phyloP scores from a whole-genome alignment of 1,140 invertebrate species.

The Whitmania pigra region DNA sequence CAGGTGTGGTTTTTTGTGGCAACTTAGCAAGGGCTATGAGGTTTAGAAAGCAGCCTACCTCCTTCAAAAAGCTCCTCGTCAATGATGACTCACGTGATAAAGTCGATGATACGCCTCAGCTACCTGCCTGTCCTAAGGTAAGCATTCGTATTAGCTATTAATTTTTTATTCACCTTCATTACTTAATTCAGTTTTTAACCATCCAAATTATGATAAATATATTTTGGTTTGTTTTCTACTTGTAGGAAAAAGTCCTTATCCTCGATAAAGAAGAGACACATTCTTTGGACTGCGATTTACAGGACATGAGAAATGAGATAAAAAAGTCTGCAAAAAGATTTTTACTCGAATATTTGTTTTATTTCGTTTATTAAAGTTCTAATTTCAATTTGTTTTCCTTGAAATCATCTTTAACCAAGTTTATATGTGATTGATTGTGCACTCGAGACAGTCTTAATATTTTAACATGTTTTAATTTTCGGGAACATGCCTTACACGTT shows the following conservation, averaged over 20 bases:
- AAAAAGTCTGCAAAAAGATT: constrained; percentile 1
- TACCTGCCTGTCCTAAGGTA: neutral
- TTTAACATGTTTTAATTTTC: too few species aligned
- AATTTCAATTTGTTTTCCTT: neutral
- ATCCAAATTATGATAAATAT: neutral
- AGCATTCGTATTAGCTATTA: neutral
- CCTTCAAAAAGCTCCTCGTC: neutral
- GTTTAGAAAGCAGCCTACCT: neutral
- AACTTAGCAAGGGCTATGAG: constrained; percentile 1
- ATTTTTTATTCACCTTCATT: neutral
- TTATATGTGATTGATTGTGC: neutral
- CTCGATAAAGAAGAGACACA: neutral
- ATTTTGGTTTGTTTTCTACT: neutral
- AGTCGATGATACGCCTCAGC: neutral
- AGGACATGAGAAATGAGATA: neutral
- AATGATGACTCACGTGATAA: neutral
- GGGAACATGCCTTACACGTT: too few species aligned
- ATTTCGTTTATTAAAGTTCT: neutral
- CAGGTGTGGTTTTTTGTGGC: neutral
- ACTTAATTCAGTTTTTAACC: neutral
- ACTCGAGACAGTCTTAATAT: neutral
- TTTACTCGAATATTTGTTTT: neutral
- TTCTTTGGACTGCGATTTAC: neutral
- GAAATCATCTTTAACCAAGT: neutral
- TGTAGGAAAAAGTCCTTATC: neutral